These are phyloP conservation scores for Pelvicachromis taeniatus DNA, from an alignment of 2,113 vertebrate genomes.

Conservation along the genomic window DNA sequence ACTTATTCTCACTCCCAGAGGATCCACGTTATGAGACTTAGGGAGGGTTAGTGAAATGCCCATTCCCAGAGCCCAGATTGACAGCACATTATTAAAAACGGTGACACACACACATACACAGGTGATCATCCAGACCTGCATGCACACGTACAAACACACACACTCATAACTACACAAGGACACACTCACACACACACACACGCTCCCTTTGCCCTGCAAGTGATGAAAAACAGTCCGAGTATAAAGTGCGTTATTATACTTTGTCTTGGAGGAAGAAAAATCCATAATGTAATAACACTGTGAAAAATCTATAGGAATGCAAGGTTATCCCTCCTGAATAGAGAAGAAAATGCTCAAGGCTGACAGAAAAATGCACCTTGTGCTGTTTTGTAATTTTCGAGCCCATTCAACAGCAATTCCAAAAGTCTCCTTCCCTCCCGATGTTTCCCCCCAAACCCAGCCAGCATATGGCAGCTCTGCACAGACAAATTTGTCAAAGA, in stretches of 20 bases:
- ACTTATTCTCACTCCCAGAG: slow-evolving; percentile 57
- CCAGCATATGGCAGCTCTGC: slow-evolving; percentile 60
- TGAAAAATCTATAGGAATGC: slow-evolving; percentile 56
- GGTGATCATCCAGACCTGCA: slow-evolving; percentile 11
- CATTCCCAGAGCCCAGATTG: slow-evolving; percentile 58
- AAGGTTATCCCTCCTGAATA: slow-evolving; percentile 42
- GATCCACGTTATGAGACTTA: slow-evolving; percentile 62
- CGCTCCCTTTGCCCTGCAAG: slow-evolving; percentile 16
- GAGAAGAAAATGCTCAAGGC: slow-evolving; percentile 34
- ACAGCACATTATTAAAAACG: slow-evolving; percentile 75
- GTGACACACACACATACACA: slow-evolving; percentile 9
- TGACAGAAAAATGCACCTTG: slow-evolving; percentile 45
- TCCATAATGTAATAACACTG: slow-evolving; percentile 70
- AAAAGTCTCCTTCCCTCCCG: neutral
- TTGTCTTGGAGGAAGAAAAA: slow-evolving; percentile 60
- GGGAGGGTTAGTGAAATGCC: slow-evolving; percentile 57
- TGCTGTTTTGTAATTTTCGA: slow-evolving; percentile 43
- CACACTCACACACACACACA: slow-evolving; percentile 8
- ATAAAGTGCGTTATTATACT: slow-evolving; percentile 67
- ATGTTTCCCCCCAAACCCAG: neutral
- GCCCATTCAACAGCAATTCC: slow-evolving; percentile 21
- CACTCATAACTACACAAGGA: slow-evolving; percentile 22
- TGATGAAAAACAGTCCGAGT: slow-evolving; percentile 64
- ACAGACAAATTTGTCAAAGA: slow-evolving; percentile 63
- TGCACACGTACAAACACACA: slow-evolving; percentile 11